Conservation (phyloP, 2,888 invertebrate species). For the Torymus aiolomorphi region DNA sequence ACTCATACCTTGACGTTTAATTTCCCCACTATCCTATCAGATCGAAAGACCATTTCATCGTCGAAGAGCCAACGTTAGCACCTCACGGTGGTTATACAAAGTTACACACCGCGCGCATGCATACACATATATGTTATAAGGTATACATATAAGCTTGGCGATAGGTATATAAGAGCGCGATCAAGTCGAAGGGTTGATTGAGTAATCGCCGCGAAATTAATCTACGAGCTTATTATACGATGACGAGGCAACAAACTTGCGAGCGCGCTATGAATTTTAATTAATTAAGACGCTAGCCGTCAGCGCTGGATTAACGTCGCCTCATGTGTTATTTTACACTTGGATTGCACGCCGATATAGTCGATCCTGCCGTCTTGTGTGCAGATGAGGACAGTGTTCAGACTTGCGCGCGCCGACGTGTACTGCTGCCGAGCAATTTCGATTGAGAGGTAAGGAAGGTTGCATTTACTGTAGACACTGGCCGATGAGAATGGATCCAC, state of each 20-base stretch:
- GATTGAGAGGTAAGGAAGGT: too few relatives aligned
- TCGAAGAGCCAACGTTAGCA: too few relatives aligned
- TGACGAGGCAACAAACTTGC: conserved; percentile 42
- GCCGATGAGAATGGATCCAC: too few relatives aligned
- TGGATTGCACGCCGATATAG: background rate
- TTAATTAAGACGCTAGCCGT: conserved; percentile 40
- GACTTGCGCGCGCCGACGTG: too few relatives aligned
- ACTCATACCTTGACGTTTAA: too few relatives aligned
- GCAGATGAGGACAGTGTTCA: too few relatives aligned
- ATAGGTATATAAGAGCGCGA: conserved; percentile 12
- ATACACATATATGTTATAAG: background rate
- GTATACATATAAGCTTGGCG: background rate
- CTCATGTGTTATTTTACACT: background rate
- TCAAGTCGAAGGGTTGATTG: conserved; percentile 41
- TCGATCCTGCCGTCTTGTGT: too few relatives aligned
- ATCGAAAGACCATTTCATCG: too few relatives aligned
- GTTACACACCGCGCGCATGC: background rate
- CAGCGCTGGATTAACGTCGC: conserved; percentile 16
- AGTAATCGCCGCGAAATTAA: conserved; percentile 50
- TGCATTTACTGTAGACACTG: too few relatives aligned
- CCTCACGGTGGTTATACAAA: too few relatives aligned
- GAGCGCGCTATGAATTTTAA: conserved; percentile 19
- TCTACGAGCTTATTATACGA: conserved; percentile 35
- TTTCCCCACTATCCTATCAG: too few relatives aligned
- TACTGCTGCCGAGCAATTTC: too few relatives aligned